phyloP scores from a whole-genome alignment of 2,113 vertebrate species.

The Proteles cristata region DNA sequence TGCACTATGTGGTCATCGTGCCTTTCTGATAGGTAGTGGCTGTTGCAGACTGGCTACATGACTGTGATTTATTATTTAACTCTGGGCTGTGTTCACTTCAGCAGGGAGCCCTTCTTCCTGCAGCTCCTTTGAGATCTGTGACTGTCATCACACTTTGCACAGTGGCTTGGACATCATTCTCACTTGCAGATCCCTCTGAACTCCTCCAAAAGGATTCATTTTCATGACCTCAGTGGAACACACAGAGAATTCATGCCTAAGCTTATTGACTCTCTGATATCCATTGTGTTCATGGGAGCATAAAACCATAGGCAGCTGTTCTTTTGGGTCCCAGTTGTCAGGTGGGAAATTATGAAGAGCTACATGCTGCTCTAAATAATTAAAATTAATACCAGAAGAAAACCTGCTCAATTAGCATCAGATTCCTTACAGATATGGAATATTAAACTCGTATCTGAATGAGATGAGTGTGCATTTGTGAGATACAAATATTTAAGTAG shows the following conservation, averaged over 20 bases:
- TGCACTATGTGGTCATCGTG: constrained; percentile 51
- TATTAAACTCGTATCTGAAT: constrained; percentile 56
- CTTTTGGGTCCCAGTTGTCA: constrained; percentile 65
- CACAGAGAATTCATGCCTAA: constrained; percentile 67
- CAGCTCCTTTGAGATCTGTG: constrained; percentile 81
- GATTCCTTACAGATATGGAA: constrained; percentile 55
- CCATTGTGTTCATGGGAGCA: constrained; percentile 51
- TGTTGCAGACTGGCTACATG: constrained; percentile 73
- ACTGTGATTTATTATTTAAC: constrained; percentile 89
- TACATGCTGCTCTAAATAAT: constrained; percentile 64
- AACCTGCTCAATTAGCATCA: constrained; percentile 70
- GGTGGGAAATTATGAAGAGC: constrained; percentile 76
- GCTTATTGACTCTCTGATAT: constrained; percentile 64
- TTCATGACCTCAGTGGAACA: constrained; percentile 63
- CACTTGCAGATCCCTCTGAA: constrained; percentile 60
- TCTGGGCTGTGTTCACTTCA: constrained; percentile 81
- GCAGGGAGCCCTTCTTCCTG: constrained; percentile 83
- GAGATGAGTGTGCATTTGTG: constrained; percentile 53
- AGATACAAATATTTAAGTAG: constrained; percentile 74
- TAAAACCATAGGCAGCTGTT: constrained; percentile 65
- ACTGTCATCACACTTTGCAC: constrained; percentile 75
- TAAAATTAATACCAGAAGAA: constrained; percentile 73
- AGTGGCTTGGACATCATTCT: constrained; percentile 76
- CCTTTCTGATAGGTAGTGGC: constrained; percentile 59
- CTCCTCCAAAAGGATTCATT: constrained; percentile 73